Base-by-base conservation (phyloP, 2,113 vertebrate genomes). In the Rhombomys opimus region DNA sequence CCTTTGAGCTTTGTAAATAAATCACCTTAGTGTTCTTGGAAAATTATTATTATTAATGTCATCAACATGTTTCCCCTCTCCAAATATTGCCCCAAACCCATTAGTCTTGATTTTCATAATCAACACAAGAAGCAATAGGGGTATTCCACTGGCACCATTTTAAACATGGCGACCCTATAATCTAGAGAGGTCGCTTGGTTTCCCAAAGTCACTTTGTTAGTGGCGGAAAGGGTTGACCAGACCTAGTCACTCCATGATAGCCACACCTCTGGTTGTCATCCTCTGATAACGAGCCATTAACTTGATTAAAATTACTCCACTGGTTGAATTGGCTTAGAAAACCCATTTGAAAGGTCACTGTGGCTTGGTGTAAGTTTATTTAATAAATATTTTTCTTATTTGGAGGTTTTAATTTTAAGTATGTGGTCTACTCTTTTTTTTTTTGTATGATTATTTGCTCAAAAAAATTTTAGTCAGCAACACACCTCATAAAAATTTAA, bases 371-470 rank as follows among this genome's bases (percentile, higher is more conserved):
- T 90, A 76, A 95, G 90, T 98, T 98, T 98, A 93, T 97, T 96
- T 97, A 97, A 97, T 97, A 98, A 98, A 98, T 97, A 50, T 97
- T 96, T 98, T 93, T 98, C 96, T 98, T 97, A 97, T 97, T 98
- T 97, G 92, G 90, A 98, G 92, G 93, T 96, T 97, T 98, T 97
- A 82, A 81, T 97, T 98, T 98, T 97, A 98, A 98, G 98, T 98
- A 98, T 98, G 98, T 97, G 98, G 98, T 98, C 96, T 98, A 93
- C 76, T 76, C 96, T 97, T 98, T 97, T 98, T 46, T 46, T 98
- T 97, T 98, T 97, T 97, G n/a, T 98, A 97, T 98, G 95, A 97
- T 97, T 98, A 97, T 98, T 98, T 98, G 38, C 91, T 98, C 96
- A 97, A 97, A 98, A 97, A 98, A 97, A 98, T 93, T 97, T 98